These are phyloP conservation scores for Orchestes rusci DNA, from an alignment of 2,888 invertebrate species.

Conservation along the genomic window DNA sequence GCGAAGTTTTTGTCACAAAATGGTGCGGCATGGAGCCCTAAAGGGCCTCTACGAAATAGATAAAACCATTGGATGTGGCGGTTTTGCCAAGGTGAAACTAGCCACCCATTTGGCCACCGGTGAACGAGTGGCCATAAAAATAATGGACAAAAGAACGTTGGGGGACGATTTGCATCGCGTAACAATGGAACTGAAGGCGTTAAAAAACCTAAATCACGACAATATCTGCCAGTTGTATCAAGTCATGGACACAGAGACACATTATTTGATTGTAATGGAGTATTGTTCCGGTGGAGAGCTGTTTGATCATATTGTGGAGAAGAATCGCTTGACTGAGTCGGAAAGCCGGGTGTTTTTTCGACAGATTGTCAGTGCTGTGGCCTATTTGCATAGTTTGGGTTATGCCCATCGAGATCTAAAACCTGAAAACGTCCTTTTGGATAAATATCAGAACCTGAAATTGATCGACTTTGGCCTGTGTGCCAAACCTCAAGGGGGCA, in stretches of 20 bases:
- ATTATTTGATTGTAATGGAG: constrained; percentile 73
- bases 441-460: constrained; percentile 66
- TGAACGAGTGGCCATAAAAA: constrained; percentile 76
- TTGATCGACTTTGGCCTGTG: constrained; percentile 79
- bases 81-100: constrained; percentile 75
- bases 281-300: constrained; percentile 78
- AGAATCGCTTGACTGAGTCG: constrained; percentile 60
- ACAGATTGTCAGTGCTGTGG: constrained; percentile 71
- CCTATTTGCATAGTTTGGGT: constrained; percentile 66
- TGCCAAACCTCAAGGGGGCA: constrained; percentile 62
- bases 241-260: constrained; percentile 66
- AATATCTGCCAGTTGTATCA: constrained; percentile 74
- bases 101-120: constrained; percentile 71
- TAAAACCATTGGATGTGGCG: constrained; percentile 67
- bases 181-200: constrained; percentile 64
- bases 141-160: constrained; percentile 67
- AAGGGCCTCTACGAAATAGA: constrained; percentile 60
- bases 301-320: constrained; percentile 78
- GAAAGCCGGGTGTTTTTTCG: constrained; percentile 71
- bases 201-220: constrained; percentile 62
- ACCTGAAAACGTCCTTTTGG: constrained; percentile 75
- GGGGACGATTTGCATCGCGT: constrained; percentile 68
- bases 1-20: too few species aligned
- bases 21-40: constrained; percentile 49
- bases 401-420: constrained; percentile 77